Evolutionary conservation across 2,888 invertebrate genomes (phyloP).

Genomic region (Sipha maydis): DNA sequence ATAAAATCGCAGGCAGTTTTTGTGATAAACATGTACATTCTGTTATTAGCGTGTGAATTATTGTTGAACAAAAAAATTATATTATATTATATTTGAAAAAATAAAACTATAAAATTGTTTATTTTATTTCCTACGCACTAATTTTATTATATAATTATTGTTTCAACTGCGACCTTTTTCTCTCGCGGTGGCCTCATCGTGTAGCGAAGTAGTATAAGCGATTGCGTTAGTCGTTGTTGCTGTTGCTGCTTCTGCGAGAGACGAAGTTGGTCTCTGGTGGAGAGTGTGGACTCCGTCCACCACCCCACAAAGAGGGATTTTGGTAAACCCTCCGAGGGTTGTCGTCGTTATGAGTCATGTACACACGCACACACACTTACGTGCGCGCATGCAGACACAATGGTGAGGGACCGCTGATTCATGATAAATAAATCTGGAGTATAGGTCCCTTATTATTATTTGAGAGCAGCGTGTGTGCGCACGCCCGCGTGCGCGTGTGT

Average conservation of each 20-base stretch:
- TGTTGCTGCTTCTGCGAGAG: neutral
- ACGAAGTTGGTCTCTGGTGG: conserved; percentile 4
- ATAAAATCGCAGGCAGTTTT: conserved; percentile 6
- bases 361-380: neutral
- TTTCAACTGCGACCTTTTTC: neutral
- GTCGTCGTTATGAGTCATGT: conserved; percentile 55
- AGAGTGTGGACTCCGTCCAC: conserved; percentile 38
- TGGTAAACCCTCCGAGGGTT: conserved; percentile 55
- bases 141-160: neutral
- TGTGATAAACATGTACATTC: conserved; percentile 49
- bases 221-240: neutral
- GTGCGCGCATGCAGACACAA: conserved; percentile 19
- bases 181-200: neutral
- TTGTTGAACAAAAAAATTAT: conserved; percentile 45
- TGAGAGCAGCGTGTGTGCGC: neutral
- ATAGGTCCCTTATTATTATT: conserved; percentile 54
- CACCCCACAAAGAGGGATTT: conserved; percentile 60
- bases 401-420: conserved; percentile 59
- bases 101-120: neutral
- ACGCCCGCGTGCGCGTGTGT: neutral
- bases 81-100: conserved; percentile 6
- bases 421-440: conserved; percentile 61
- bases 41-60: conserved; percentile 59
- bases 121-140: neutral
- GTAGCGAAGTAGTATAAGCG: neutral